These are phyloP conservation scores for Proteles cristata DNA, from an alignment of 2,113 vertebrate species.

Conservation along the genomic window DNA sequence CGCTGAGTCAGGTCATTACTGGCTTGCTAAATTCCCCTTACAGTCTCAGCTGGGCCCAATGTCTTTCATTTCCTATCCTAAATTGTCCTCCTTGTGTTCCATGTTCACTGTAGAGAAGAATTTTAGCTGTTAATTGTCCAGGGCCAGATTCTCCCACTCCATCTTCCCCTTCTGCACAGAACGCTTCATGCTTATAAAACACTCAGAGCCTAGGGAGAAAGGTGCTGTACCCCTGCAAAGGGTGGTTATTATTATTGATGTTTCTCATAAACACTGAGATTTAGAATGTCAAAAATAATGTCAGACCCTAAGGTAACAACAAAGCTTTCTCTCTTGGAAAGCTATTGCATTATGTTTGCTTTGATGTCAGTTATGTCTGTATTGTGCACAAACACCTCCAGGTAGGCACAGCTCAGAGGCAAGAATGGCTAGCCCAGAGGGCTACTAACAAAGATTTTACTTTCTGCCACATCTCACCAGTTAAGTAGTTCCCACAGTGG, in stretches of 20 bases:
- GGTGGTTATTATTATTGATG: conserved; percentile 56
- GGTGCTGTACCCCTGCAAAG: conserved; percentile 34
- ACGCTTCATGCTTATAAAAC: background rate
- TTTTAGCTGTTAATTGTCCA: conserved; percentile 56
- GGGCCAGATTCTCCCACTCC: conserved; percentile 41
- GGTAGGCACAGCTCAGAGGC: background rate
- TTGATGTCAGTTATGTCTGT: conserved; percentile 43
- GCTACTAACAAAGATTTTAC: conserved; percentile 29
- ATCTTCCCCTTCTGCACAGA: conserved; percentile 21
- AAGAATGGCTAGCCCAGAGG: background rate
- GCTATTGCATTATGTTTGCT: background rate
- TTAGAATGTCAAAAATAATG: conserved; percentile 67
- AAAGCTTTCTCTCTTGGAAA: conserved; percentile 21
- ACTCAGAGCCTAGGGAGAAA: conserved; percentile 20
- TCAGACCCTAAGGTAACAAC: conserved; percentile 40
- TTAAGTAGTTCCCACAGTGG: background rate
- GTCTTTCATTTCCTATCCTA: conserved; percentile 59
- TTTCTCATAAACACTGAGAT: conserved; percentile 60
- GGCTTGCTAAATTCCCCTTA: conserved; percentile 19
- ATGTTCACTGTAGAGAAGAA: conserved; percentile 1
- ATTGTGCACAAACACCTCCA: background rate
- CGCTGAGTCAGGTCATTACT: conserved; percentile 38
- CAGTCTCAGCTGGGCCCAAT: conserved; percentile 38
- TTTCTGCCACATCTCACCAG: conserved; percentile 18
- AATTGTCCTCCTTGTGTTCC: conserved; percentile 2